Percentiles rank a stretch among this genome's conserved stretches.
These are phyloP conservation scores for Potorous gilbertii DNA, from an alignment of 2,797 vertebrate genomes.

Conservation along the genomic window DNA sequence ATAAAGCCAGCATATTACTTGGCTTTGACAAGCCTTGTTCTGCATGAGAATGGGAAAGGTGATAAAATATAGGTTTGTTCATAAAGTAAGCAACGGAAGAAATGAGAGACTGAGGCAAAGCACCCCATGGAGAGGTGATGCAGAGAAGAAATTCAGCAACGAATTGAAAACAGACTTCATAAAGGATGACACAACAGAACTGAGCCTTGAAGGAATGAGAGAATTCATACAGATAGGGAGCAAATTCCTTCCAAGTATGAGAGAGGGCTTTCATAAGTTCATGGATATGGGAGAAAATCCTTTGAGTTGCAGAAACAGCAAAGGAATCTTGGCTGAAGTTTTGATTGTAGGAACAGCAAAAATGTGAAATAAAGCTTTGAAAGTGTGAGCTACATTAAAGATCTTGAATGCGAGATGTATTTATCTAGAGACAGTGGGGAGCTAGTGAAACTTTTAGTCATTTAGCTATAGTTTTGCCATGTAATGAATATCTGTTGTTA, in stretches of 20 bases:
- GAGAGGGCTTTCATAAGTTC: neutral
- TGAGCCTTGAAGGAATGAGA: neutral
- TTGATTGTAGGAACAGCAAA: neutral
- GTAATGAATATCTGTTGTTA: neutral
- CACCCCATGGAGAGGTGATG: neutral
- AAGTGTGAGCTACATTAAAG: neutral
- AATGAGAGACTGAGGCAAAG: neutral
- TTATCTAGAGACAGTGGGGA: neutral
- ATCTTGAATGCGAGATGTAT: neutral
- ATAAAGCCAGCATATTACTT: neutral
- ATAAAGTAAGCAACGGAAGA: neutral
- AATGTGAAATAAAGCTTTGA: neutral
- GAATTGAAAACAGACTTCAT: neutral
- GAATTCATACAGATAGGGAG: neutral
- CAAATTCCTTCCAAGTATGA: neutral
- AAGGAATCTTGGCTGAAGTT: neutral
- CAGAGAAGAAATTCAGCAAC: neutral
- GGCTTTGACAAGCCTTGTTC: neutral
- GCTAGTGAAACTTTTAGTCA: neutral
- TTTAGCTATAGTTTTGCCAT: neutral
- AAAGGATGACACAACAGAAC: neutral
- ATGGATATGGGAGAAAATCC: neutral
- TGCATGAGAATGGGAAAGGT: neutral
- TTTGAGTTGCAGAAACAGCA: neutral
- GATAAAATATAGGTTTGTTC: neutral